Conservation (phyloP, 2,797 vertebrate genomes). For the Rhabdophis nuchalis region DNA sequence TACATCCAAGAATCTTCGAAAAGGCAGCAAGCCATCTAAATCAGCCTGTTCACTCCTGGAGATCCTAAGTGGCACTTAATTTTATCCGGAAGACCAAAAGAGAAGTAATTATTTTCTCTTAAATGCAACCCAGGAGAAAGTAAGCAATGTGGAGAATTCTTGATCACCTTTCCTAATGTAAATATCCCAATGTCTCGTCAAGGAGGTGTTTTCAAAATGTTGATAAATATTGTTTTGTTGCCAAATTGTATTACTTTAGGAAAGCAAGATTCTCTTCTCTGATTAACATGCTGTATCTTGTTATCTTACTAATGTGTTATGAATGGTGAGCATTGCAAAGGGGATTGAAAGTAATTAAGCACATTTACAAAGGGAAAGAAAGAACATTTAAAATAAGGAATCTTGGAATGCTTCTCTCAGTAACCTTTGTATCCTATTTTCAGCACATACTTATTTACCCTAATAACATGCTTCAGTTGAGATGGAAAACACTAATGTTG, state of each 20-base stretch:
- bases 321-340: neutral
- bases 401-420: neutral
- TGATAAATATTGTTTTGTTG: neutral
- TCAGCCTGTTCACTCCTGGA: neutral
- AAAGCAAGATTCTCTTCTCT: neutral
- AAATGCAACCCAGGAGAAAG: neutral
- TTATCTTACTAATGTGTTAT: neutral
- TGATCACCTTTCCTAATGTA: neutral
- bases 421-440: neutral
- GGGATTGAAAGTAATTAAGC: neutral
- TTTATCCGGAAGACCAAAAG: neutral
- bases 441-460: neutral
- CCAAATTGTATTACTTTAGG: neutral
- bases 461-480: neutral
- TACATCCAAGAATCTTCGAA: neutral
- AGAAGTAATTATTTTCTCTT: neutral
- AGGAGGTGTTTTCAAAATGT: neutral
- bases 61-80: neutral
- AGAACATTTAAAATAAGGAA: neutral
- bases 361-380: neutral
- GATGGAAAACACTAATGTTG: neutral
- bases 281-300: constrained; percentile 6
- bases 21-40: neutral
- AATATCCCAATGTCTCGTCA: neutral
- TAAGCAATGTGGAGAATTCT: neutral